Evolutionary conservation across 2,888 invertebrate species (phyloP).

Genomic region (Ametastegia equiseti): DNA sequence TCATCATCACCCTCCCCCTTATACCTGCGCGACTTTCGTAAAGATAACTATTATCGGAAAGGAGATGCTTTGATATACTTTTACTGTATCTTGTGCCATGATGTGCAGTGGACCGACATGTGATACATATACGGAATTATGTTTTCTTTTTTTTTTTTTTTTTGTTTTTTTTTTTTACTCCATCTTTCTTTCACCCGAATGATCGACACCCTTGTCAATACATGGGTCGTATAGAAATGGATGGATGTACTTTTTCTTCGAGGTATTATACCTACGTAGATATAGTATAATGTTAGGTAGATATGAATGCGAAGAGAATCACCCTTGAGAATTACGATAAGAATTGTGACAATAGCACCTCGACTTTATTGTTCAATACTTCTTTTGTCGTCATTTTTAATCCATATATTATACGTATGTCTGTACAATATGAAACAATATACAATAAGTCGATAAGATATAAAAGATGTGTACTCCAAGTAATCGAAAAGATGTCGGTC

Average conservation of each 20-base stretch:
- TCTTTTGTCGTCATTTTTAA: neutral
- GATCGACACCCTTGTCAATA: neutral
- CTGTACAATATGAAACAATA: too few relatives aligned
- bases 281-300: too few relatives aligned
- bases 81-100: too few relatives aligned
- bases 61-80: too few relatives aligned
- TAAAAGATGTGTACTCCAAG: neutral
- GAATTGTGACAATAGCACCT: neutral
- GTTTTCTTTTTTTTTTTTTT: too few relatives aligned
- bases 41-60: too few relatives aligned
- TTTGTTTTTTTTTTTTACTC: too few relatives aligned
- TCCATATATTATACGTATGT: neutral
- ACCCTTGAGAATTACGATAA: conserved; percentile 1
- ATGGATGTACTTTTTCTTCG: neutral
- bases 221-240: neutral
- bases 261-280: neutral
- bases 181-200: too few relatives aligned
- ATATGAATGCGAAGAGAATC: neutral
- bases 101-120: neutral
- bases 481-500: neutral
- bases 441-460: too few relatives aligned
- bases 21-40: too few relatives aligned
- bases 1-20: too few relatives aligned
- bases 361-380: neutral
- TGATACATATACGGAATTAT: too few relatives aligned